Percentiles rank a stretch among this genome's conserved stretches.
Evolutionary conservation across 2,113 vertebrate genomes (phyloP).

Genomic region (Engystomops pustulosus): DNA sequence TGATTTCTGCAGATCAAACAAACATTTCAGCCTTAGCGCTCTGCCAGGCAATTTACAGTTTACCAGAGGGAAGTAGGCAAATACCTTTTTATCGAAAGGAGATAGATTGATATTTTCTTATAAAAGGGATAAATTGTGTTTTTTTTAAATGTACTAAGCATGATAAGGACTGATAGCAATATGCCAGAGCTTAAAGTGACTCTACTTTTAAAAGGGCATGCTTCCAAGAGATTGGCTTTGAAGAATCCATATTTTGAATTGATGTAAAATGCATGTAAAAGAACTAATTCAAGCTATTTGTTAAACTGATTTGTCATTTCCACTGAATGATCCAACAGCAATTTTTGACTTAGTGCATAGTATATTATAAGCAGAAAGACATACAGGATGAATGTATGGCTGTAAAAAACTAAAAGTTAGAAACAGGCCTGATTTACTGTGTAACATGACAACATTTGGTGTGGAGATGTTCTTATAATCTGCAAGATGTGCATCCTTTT

Average conservation of each 20-base stretch:
- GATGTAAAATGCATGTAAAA: slow-evolving; percentile 46
- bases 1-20: slow-evolving; percentile 28
- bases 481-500: slow-evolving; percentile 14
- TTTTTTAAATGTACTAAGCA: not conserved
- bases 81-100: slow-evolving; percentile 56
- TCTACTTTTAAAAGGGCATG: slow-evolving; percentile 31
- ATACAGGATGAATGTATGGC: not conserved
- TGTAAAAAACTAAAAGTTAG: slow-evolving; percentile 5
- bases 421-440: slow-evolving; percentile 1
- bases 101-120: slow-evolving; percentile 44
- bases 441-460: slow-evolving; percentile 23
- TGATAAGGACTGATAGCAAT: slow-evolving; percentile 47
- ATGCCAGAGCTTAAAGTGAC: not conserved
- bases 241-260: slow-evolving; percentile 23
- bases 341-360: slow-evolving; percentile 30
- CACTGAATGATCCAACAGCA: slow-evolving; percentile 9
- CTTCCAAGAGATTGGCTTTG: slow-evolving; percentile 24
- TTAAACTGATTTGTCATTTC: slow-evolving; percentile 32
- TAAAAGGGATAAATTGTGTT: slow-evolving; percentile 10
- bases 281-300: slow-evolving; percentile 41
- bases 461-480: slow-evolving; percentile 38
- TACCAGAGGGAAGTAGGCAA: slow-evolving; percentile 52
- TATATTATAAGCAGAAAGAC: slow-evolving; percentile 28
- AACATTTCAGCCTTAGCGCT: slow-evolving; percentile 55
- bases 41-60: slow-evolving; percentile 52